Percentiles rank a stretch among this genome's conserved stretches.
Evolutionary conservation across 2,888 invertebrate species (phyloP).

Genomic region (Cephalotes varians): DNA sequence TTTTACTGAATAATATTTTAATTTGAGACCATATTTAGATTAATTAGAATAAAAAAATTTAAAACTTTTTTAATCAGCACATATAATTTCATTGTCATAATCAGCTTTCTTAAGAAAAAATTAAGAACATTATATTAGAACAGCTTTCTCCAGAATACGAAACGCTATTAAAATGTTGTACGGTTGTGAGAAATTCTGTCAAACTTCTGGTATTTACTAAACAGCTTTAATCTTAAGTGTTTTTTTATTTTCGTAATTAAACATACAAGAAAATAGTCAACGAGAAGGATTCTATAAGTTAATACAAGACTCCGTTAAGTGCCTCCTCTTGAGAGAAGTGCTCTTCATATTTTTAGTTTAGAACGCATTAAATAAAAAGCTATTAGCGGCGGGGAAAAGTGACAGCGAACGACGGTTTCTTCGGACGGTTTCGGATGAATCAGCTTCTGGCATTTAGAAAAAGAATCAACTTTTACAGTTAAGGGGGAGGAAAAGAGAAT

Average conservation of each 20-base stretch:
- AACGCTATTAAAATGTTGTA: not conserved
- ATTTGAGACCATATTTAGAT: not conserved
- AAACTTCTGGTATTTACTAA: not conserved
- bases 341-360: conserved; percentile 9
- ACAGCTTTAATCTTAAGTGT: conserved; percentile 2
- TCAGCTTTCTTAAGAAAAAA: not conserved
- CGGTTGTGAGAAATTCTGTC: too few relatives aligned
- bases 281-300: conserved; percentile 12
- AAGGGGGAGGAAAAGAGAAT: conserved; percentile 1
- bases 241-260: not conserved
- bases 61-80: not conserved
- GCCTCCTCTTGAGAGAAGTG: conserved; percentile 13
- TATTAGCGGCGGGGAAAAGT: not conserved
- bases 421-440: not conserved
- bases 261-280: not conserved
- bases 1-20: not conserved
- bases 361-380: conserved; percentile 8
- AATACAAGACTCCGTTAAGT: not conserved
- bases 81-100: not conserved
- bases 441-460: conserved; percentile 33
- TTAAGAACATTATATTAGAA: not conserved
- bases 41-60: not conserved
- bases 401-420: not conserved
- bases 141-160: not conserved
- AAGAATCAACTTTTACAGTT: conserved; percentile 20